Conservation (phyloP, 1,140 invertebrate species). For the Macrobrachium nipponense region DNA sequence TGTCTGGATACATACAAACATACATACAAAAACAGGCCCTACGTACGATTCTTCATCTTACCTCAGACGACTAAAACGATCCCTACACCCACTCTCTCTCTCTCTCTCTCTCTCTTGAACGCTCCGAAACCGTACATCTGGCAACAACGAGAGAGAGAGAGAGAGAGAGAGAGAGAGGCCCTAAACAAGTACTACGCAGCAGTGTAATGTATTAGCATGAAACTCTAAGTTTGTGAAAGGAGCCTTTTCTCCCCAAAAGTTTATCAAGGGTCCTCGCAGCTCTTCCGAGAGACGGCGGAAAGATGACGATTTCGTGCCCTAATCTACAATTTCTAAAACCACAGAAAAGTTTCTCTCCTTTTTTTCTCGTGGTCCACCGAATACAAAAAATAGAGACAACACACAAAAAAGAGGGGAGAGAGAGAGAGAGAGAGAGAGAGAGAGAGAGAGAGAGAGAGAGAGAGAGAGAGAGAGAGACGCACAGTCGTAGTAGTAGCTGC, state of each 20-base stretch:
- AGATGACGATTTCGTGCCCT: too few species aligned
- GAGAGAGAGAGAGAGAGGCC: not conserved
- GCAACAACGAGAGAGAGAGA: not conserved
- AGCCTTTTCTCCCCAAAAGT: not conserved
- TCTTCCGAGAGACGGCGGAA: too few species aligned
- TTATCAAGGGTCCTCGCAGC: too few species aligned
- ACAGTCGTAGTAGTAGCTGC: not conserved
- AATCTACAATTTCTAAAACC: too few species aligned
- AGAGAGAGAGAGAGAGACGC: not conserved
- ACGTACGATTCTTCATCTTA: not conserved
- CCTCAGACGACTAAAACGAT: not conserved
- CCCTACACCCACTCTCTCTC: not conserved
- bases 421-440: not conserved
- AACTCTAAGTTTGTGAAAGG: not conserved
- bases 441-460: not conserved
- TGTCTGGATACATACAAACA: too few species aligned
- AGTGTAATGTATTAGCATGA: constrained; percentile 3
- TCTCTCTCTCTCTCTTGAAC: constrained; percentile 6
- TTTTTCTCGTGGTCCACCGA: not conserved
- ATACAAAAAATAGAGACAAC: not conserved
- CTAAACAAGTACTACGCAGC: not conserved
- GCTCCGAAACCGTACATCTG: not conserved
- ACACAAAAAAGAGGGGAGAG: not conserved
- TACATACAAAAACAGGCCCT: not conserved
- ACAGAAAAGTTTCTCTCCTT: too few species aligned